These are phyloP conservation scores for Poecilobothrus nobilitatus DNA, from an alignment of 2,888 invertebrate species.

Conservation along the genomic window DNA sequence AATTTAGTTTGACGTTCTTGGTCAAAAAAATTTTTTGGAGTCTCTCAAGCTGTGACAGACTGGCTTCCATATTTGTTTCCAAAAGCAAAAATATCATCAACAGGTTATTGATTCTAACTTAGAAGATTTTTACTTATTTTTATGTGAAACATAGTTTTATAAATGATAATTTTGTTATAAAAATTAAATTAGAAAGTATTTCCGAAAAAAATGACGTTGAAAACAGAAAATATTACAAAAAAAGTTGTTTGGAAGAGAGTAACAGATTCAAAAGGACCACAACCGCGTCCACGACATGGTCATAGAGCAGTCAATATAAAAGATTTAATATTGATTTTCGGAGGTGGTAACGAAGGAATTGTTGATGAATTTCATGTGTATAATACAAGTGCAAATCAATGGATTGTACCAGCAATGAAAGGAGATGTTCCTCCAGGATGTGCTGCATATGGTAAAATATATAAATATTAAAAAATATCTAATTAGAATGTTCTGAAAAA, in stretches of 20 bases:
- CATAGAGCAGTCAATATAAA: conserved; percentile 95
- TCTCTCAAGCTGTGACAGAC: not conserved
- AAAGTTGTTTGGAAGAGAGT: conserved; percentile 8
- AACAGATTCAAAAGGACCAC: conserved; percentile 9
- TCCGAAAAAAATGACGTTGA: conserved; percentile 7
- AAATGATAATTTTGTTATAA: not conserved
- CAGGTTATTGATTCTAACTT: not conserved
- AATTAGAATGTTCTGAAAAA: not conserved
- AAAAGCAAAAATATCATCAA: not conserved
- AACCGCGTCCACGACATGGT: conserved; percentile 88
- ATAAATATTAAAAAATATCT: conserved; percentile 60
- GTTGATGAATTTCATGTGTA: conserved; percentile 97
- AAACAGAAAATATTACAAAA: not conserved
- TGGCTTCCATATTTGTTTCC: conserved; percentile 6
- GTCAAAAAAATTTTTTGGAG: not conserved
- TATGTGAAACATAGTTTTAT: not conserved
- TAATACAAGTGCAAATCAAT: conserved; percentile 91
- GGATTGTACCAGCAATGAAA: conserved; percentile 91
- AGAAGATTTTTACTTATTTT: too few species aligned
- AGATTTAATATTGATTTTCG: conserved; percentile 96
- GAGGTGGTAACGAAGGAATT: conserved; percentile 97
- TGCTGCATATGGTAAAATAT: conserved; percentile 72
- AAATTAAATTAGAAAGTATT: not conserved
- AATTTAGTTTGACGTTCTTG: not conserved
- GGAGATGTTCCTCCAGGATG: conserved; percentile 95